Base-by-base conservation (phyloP, 2,113 vertebrate species). In the Microcebus griseorufus region DNA sequence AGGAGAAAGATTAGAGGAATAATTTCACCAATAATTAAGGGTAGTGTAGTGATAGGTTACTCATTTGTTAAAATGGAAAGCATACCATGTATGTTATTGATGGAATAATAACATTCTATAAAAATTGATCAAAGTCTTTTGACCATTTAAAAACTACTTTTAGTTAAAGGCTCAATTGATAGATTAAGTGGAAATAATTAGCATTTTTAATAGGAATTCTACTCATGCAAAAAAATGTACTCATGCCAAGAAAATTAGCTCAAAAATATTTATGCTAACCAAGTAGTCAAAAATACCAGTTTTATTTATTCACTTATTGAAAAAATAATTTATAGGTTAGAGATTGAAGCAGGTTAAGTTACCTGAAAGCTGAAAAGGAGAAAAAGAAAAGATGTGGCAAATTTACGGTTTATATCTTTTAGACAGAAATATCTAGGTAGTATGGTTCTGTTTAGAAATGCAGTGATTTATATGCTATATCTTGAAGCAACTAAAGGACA, bases 401-500 rank as follows among this genome's bases (percentile, higher is more conserved):
- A 29, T 84, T 64, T 78, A 82, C 42, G 23, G 64, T 83, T 67
- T 51, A 93, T 89, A 76, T 79, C 11, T 93, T 96, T 97, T 94
- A 97, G 89, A 37, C 42, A 34, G 45, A 25, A 27, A 85, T 84
- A 76, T 27, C 25, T 93, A 95, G n/a, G 6, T 85, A 94, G 53
- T 79, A 45, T 55, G 93, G 37, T 96, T 90, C 55, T 34, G 2
- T 96, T 97, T 90, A 94, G 83, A 51, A 20, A 95, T 83, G 94
- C 7, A 0, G 2, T 94, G 96, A 95, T 97, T 97, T 97, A 86
- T 67, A 75, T 48, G 42, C 13, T 92, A 0, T 97, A 45, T 95
- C 96, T 96, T 91, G 72, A 96, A 97, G 95, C 70, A 95, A 97
- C 93, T 97, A 60, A 93, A 96, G 81, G 53, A 67, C 45, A 73